Conservation (phyloP, 2,888 invertebrate species). For the Amphipoea oculea region DNA sequence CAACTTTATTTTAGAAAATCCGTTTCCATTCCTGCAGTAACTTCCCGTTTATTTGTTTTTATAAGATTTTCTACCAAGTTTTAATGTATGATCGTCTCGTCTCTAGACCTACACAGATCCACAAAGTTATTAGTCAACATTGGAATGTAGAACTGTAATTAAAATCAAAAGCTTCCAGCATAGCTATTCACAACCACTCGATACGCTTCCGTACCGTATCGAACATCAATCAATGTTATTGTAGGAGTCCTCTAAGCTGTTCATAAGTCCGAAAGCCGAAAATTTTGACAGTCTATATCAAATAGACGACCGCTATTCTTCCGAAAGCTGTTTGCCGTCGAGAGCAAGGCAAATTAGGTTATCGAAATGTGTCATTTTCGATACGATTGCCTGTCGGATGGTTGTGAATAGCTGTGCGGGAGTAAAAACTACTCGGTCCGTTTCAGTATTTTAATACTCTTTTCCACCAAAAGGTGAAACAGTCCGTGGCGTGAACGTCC, state of each 20-base stretch:
- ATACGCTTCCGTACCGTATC: too few relatives aligned
- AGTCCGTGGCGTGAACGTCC: slow-evolving; percentile 85
- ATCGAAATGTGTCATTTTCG: too few relatives aligned
- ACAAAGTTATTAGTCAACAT: not conserved
- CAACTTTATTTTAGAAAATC: not conserved
- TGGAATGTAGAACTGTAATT: not conserved
- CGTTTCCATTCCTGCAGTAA: not conserved
- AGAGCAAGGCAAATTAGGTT: too few relatives aligned
- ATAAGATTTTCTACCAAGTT: not conserved
- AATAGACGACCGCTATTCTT: too few relatives aligned
- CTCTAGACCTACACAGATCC: not conserved
- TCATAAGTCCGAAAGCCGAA: too few relatives aligned
- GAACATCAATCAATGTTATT: too few relatives aligned
- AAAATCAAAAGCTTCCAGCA: not conserved
- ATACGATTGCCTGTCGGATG: too few relatives aligned
- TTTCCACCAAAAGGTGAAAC: slow-evolving; percentile 79
- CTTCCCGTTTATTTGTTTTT: not conserved
- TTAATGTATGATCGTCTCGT: not conserved
- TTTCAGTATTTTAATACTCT: not conserved
- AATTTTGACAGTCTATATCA: too few relatives aligned
- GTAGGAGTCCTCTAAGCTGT: too few relatives aligned
- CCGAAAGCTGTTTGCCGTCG: too few relatives aligned
- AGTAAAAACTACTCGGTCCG: not conserved
- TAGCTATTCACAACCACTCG: too few relatives aligned
- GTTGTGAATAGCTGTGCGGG: too few relatives aligned